These are phyloP conservation scores for Asarcornis scutulata DNA, from an alignment of 2,113 vertebrate species.

Conservation along the genomic window DNA sequence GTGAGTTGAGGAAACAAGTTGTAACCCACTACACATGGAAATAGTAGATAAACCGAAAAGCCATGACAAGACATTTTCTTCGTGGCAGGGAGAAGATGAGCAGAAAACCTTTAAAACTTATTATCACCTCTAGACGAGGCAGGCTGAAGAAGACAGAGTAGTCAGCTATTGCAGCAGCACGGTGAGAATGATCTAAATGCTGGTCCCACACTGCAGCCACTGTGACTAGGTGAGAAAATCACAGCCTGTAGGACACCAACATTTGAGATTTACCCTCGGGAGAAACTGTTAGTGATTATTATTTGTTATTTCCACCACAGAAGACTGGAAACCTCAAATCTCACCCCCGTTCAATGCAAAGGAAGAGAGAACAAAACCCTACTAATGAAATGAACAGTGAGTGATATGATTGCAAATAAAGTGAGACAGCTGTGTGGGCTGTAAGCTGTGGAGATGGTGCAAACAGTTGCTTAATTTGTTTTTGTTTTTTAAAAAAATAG, in stretches of 20 bases:
- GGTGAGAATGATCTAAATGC: neutral
- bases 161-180: neutral
- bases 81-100: neutral
- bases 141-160: neutral
- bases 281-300: neutral
- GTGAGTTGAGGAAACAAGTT: neutral
- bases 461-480: neutral
- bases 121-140: neutral
- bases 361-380: neutral
- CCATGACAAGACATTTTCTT: neutral
- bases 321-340: neutral
- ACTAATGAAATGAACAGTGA: rapidly evolving
- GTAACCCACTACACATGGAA: neutral
- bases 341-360: neutral
- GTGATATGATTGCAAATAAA: neutral
- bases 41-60: neutral
- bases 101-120: neutral
- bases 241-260: neutral
- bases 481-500: neutral
- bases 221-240: neutral
- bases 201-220: neutral
- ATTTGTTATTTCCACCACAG: neutral
- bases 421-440: neutral
- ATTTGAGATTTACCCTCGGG: neutral
- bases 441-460: neutral